phyloP scores from a whole-genome alignment of 2,797 vertebrate species.

The Urocyon cinereoargenteus region DNA sequence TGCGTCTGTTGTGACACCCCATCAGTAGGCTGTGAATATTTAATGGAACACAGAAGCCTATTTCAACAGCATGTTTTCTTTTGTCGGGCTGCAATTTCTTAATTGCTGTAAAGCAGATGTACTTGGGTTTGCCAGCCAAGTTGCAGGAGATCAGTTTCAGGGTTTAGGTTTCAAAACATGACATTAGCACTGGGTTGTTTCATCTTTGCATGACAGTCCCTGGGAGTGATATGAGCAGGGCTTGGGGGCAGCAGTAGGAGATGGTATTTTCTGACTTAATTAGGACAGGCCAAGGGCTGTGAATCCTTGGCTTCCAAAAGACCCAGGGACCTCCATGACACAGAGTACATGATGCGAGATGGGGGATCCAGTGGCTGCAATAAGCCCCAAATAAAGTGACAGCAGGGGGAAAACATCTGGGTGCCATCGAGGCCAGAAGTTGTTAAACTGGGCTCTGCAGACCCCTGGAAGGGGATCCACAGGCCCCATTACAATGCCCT shows the following conservation, averaged over 20 bases:
- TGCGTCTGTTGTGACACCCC: background rate
- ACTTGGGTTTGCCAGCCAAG: slow-evolving; percentile 52
- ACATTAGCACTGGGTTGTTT: background rate
- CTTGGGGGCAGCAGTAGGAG: background rate
- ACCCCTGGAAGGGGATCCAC: background rate
- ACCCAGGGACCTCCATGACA: background rate
- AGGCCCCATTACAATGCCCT: background rate
- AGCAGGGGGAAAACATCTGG: background rate
- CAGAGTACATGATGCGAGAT: background rate
- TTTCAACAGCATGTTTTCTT: slow-evolving; percentile 27
- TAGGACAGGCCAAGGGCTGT: background rate
- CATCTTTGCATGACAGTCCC: rapidly evolving
- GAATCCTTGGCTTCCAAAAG: background rate
- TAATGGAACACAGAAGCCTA: background rate
- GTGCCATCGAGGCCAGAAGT: background rate
- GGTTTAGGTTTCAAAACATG: slow-evolving; percentile 72
- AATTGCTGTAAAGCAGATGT: slow-evolving; percentile 60
- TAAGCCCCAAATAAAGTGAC: background rate
- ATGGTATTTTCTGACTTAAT: background rate
- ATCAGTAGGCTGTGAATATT: background rate
- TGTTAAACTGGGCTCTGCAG: background rate
- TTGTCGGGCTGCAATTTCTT: slow-evolving; percentile 1
- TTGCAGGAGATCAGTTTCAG: background rate
- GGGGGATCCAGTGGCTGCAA: background rate
- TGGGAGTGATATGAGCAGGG: background rate